A percentile compares a stretch with the other conserved stretches of the same genome.
Conservation (phyloP, 2,113 vertebrate species). For the Pituophis catenifer region DNA sequence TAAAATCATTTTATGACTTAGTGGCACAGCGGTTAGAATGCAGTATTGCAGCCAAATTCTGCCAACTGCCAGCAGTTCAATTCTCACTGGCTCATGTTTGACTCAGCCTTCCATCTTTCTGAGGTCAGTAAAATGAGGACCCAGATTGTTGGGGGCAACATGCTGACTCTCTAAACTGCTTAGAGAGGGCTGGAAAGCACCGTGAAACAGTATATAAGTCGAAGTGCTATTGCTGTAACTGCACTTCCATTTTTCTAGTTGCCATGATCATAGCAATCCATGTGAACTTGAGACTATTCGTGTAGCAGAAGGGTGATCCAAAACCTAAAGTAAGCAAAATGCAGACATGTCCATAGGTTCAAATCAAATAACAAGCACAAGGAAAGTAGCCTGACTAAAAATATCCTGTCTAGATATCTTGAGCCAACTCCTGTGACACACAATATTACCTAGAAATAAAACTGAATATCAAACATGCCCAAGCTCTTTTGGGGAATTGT, state of each 20-base stretch:
- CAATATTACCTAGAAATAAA: conserved; percentile 10
- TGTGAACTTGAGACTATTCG: background rate
- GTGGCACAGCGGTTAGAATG: background rate
- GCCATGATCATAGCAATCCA: background rate
- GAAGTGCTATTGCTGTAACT: background rate
- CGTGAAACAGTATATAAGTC: background rate
- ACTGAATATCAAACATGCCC: background rate
- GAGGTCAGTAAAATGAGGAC: background rate
- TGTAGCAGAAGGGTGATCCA: background rate
- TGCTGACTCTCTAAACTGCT: background rate
- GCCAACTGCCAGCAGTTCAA: background rate
- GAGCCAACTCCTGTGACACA: background rate
- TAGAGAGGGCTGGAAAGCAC: background rate
- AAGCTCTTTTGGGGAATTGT: conserved; percentile 20
- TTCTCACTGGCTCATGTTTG: background rate
- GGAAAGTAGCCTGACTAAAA: conserved; percentile 24
- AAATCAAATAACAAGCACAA: conserved; percentile 9
- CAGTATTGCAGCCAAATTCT: background rate
- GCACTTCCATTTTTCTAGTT: background rate
- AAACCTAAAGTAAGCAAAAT: conserved; percentile 3
- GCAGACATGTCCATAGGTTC: conserved; percentile 10
- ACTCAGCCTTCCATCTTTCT: background rate
- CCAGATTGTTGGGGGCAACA: background rate
- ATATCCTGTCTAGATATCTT: background rate
- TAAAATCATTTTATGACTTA: background rate